Base-by-base conservation (phyloP, 2,888 invertebrate genomes). In the Phortica magna region DNA sequence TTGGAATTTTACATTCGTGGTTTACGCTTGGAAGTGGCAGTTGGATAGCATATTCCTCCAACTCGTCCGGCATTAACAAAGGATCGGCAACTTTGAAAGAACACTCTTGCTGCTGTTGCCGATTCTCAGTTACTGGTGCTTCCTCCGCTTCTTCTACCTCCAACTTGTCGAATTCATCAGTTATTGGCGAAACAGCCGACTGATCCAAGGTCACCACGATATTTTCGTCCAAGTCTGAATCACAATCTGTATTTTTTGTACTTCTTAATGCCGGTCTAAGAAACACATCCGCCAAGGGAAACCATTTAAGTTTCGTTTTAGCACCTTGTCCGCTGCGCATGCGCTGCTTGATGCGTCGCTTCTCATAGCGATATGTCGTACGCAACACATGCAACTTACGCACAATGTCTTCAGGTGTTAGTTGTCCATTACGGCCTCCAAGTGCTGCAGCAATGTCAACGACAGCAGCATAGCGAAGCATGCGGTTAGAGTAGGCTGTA, bases 251-350 rank as follows among this genome's bases (percentile, higher is more conserved):
- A 17, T 59, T 59, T 59, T 84, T 83, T 4, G 82, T 76, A 5
- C 81, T 59, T 31, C 5, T 31, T 0, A 84, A 84, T 0, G 84
- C 79, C 64, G 83, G 79, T 1, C 84, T 77, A 7, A 87, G 75
- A 57, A 86, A 86, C 0, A 83, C 81, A 79, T 86, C 85, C 0
- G 85, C 87, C 73, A 87, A 73, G 0, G 83, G 83, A 43, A 87
- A 87, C 87, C 87, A 86, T 42, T 84, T 86, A 0, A 86, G 61
- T 57, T 84, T 86, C 1, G 86, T 87, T 55, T 79, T 81, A 0
- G 85, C 83, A 0, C 83, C 86, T 9, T 81, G 65, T 0, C 87
- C 86, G 7, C 78, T 79, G 2, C 80, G 78, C n/a, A 83, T 84
- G 10, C 86, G 78, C 55, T 85, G 83, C 14, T 86, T 87, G 4